These are phyloP conservation scores for Muscina levida DNA, from an alignment of 2,888 invertebrate species.

Conservation along the genomic window DNA sequence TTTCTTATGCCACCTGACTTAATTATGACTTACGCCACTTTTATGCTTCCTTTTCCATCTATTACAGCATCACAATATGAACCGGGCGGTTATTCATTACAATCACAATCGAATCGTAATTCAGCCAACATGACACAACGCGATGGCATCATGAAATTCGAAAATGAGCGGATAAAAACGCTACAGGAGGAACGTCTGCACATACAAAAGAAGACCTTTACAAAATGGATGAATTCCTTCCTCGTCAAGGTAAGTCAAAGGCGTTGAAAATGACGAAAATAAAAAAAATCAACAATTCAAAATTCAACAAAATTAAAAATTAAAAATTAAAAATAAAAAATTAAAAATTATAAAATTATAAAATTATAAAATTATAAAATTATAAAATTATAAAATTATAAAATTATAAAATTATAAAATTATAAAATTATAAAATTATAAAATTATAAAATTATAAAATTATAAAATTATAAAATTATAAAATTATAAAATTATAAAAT, in stretches of 20 bases:
- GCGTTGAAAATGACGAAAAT: constrained; percentile 12
- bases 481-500: too few relatives aligned
- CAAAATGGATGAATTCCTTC: constrained; percentile 99
- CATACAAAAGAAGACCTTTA: constrained; percentile 99
- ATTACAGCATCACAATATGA: constrained; percentile 84
- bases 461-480: too few relatives aligned
- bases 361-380: too few relatives aligned
- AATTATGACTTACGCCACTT: constrained; percentile 7
- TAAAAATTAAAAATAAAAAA: too few relatives aligned
- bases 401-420: too few relatives aligned
- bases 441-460: too few relatives aligned
- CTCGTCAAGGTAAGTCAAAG: constrained; percentile 92
- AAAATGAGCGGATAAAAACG: constrained; percentile 97
- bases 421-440: too few relatives aligned
- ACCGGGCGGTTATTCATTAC: constrained; percentile 84
- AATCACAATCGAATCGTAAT: constrained; percentile 83
- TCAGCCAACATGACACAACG: constrained; percentile 91
- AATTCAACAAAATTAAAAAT: too few relatives aligned
- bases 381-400: too few relatives aligned
- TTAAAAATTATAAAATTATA: too few relatives aligned
- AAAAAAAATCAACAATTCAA: constrained; percentile 47
- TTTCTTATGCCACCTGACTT: constrained; percentile 1
- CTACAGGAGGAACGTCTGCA: constrained; percentile 98
- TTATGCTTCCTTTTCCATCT: constrained; percentile 26
- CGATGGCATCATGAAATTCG: constrained; percentile 95